phyloP scores from a whole-genome alignment of 2,113 vertebrate species.

The Sigmodon hispidus region DNA sequence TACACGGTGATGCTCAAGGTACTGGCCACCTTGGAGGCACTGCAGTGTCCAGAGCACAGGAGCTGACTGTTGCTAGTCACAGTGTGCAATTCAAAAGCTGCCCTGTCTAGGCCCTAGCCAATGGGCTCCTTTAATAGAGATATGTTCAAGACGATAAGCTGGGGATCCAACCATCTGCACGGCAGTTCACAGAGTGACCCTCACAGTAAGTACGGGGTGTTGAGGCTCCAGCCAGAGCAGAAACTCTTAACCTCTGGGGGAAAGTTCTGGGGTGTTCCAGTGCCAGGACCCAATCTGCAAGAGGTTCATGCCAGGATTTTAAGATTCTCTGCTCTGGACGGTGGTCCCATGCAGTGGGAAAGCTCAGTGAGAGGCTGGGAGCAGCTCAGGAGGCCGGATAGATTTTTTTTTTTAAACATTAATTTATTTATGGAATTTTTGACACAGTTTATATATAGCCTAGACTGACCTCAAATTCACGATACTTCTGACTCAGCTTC shows the following conservation, averaged over 20 bases:
- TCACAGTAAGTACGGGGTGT: not conserved
- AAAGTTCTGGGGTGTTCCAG: not conserved
- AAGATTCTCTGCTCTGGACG: not conserved
- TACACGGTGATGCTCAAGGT: conserved; percentile 38
- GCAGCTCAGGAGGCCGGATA: not conserved
- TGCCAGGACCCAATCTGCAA: not conserved
- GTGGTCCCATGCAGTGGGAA: too few relatives aligned
- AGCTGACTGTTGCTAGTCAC: not conserved
- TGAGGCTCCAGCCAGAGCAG: not conserved
- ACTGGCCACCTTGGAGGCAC: not conserved
- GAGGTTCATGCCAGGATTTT: not conserved
- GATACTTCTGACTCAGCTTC: too few relatives aligned
- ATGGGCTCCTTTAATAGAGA: not conserved
- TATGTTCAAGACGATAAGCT: not conserved
- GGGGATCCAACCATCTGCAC: not conserved
- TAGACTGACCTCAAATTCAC: too few relatives aligned
- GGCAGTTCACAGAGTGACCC: conserved; percentile 62
- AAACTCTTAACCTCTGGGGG: too few relatives aligned
- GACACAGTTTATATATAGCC: too few relatives aligned
- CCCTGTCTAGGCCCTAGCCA: not conserved
- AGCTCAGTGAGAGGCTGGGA: not conserved
- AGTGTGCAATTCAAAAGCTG: not conserved
- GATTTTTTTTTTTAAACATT: too few relatives aligned
- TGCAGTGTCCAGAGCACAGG: conserved; percentile 29
- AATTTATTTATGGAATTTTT: too few relatives aligned